Conservation (phyloP, 2,888 invertebrate species). For the Cyaniris semiargus region DNA sequence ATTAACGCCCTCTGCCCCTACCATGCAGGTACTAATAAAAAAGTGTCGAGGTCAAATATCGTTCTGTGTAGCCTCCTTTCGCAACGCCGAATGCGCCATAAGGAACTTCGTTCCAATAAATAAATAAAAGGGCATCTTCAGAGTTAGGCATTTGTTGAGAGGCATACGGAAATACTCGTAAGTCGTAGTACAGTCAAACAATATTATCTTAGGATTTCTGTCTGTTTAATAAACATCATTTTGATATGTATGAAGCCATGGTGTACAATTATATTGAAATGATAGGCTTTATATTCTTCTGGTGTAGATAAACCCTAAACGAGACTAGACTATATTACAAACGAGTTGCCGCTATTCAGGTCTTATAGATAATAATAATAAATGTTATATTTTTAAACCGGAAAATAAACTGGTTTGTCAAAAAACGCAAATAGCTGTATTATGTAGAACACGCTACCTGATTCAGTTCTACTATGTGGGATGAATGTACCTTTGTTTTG, state of each 20-base stretch:
- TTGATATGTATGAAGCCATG: background rate
- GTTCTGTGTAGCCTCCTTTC: no score
- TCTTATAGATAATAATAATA: slow-evolving; percentile 10
- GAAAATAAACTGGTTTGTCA: slow-evolving; percentile 5
- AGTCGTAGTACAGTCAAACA: background rate
- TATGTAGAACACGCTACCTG: background rate
- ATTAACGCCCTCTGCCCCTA: no score
- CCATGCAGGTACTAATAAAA: no score
- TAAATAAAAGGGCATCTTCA: background rate
- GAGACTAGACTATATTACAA: slow-evolving; percentile 1
- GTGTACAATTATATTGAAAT: background rate
- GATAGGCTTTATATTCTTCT: background rate
- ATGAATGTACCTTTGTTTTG: background rate
- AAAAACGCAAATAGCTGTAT: slow-evolving; percentile 8
- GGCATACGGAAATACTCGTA: background rate
- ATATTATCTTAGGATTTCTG: background rate
- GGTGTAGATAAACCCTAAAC: background rate
- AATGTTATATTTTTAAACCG: slow-evolving; percentile 3
- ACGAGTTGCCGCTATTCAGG: background rate
- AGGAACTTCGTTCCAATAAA: no score
- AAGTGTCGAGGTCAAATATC: no score
- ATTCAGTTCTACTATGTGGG: background rate
- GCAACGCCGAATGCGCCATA: no score
- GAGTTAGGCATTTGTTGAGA: background rate
- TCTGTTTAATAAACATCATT: background rate